Evolutionary conservation across 2,797 vertebrate species (phyloP).

Genomic region (Ceryle rudis): DNA sequence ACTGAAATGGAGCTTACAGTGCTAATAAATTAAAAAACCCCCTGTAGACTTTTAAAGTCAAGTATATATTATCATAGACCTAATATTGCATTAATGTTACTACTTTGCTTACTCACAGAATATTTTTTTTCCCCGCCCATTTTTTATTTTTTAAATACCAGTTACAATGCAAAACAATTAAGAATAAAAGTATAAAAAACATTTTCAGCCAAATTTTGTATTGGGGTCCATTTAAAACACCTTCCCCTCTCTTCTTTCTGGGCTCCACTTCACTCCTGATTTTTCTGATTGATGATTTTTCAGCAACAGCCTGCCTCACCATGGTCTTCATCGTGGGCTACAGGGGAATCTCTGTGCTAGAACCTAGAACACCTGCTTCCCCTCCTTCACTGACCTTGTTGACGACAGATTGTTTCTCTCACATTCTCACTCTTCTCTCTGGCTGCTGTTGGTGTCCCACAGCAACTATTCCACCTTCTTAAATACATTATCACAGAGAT

Average conservation of each 20-base stretch:
- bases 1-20: not conserved
- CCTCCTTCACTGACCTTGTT: no score
- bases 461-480: no score
- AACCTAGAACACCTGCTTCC: no score
- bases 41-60: not conserved
- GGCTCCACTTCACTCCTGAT: not conserved
- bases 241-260: not conserved
- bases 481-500: no score
- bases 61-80: not conserved
- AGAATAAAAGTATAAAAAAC: not conserved
- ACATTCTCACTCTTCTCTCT: no score
- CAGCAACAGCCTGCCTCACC: no score
- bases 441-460: no score
- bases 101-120: not conserved
- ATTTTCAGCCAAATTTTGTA: not conserved
- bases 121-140: accelerated
- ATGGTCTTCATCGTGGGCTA: not conserved
- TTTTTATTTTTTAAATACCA: not conserved
- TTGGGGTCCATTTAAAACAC: not conserved
- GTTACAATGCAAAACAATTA: not conserved
- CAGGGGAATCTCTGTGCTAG: no score
- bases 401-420: no score
- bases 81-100: not conserved
- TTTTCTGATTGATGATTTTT: no score
- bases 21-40: not conserved